Percentiles rank a stretch among this genome's conserved stretches.
Conservation (phyloP, 2,113 vertebrate genomes). For the Plotosus lineatus region DNA sequence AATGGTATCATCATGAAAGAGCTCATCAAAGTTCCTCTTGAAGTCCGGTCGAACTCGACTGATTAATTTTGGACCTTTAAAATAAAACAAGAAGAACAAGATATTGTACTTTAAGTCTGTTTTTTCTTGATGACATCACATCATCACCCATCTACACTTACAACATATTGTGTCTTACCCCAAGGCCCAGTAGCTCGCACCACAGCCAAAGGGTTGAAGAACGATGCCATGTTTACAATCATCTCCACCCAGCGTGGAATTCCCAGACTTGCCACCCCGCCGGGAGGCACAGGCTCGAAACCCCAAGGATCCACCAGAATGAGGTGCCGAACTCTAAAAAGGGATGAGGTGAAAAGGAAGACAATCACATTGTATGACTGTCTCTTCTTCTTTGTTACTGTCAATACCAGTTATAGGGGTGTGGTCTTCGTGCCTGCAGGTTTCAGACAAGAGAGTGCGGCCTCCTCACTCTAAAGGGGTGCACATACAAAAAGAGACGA, state of each 20-base stretch:
- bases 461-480: neutral
- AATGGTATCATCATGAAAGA: conserved; percentile 89
- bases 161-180: conserved; percentile 69
- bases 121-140: neutral
- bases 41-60: conserved; percentile 87
- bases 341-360: neutral
- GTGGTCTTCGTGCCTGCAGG: neutral
- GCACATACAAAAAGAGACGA: no score
- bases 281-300: conserved; percentile 72
- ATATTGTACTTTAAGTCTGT: no score
- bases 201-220: conserved; percentile 87
- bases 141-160: neutral
- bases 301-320: conserved; percentile 92
- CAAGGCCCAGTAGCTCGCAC: conserved; percentile 86
- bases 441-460: neutral
- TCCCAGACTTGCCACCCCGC: conserved; percentile 54
- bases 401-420: neutral
- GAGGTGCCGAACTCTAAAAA: conserved; percentile 82
- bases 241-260: conserved; percentile 82
- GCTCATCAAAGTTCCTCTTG: conserved; percentile 84
- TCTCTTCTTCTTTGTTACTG: neutral
- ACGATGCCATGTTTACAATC: conserved; percentile 71
- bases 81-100: neutral
- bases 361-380: neutral
- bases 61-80: conserved; percentile 82